Base-by-base conservation (phyloP, 2,113 vertebrate species). In the Melanocharis versteri region DNA sequence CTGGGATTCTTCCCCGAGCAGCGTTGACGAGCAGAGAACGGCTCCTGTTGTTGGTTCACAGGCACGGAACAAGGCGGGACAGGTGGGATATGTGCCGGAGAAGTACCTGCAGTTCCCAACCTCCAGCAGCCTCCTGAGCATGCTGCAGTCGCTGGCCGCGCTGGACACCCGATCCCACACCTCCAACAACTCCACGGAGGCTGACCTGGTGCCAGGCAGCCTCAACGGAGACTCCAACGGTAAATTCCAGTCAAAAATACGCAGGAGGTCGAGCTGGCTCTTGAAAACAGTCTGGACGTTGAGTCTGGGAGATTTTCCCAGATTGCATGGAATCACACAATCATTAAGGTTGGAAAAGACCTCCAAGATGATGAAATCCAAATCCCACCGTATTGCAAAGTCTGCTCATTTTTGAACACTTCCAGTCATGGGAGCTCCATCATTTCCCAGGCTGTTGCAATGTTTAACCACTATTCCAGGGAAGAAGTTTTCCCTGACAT, bases 101-200 rank as follows among this genome's bases (percentile, higher is more conserved):
- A 99, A 99, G 96, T 99, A 99, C 97, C 98, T 99, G 58, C 99
- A 99, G 85, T 99, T 99, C 94, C 99, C 99, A 0, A 98, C 99
- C 3, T 99, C 99, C 62, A 99, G 98, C 98, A 99, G 99, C 65
- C 98, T 99, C 8, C 98, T 99, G 97, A 99, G 99, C 92, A 99
- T 99, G 99, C 98, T 99, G 18, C 99, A 99, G 97, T 99, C 99
- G 19, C 97, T 99, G 45, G 99, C 99, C 0, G 99, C 99, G 0
- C 96, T 99, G 85, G 99, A 99, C 48, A 98, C 98, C 18, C 98
- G 99, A 2, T 99, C 99, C 2, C 99, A 99, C 98, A 99, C 99
- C 14, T 99, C 99, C 13, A 99, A 98, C 90, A 99, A 99, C 73
- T 99, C 99, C 78, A 98, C 99, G 0, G 99, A 99, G 93, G 98